These are phyloP conservation scores for Meda fulgida DNA, from an alignment of 2,797 vertebrate species.

Conservation along the genomic window DNA sequence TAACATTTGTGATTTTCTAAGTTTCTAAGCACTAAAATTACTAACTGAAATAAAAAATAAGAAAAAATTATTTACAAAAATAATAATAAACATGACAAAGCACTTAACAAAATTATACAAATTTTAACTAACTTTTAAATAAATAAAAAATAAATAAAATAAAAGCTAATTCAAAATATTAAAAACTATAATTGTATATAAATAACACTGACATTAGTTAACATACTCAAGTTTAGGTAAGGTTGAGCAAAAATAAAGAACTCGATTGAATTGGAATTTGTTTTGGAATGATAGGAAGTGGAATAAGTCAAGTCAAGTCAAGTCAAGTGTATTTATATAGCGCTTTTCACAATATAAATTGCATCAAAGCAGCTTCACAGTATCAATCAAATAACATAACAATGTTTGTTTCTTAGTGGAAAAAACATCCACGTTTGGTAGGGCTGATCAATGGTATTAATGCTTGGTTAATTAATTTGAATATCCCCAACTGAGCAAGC, in stretches of 20 bases:
- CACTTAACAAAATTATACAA: no score
- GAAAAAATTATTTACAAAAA: background rate
- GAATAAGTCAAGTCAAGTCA: no score
- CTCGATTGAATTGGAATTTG: background rate
- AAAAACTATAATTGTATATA: background rate
- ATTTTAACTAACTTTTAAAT: no score
- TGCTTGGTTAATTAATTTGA: no score
- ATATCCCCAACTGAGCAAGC: no score
- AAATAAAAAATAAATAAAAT: background rate
- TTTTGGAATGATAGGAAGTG: background rate
- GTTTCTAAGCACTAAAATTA: background rate
- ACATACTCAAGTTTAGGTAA: background rate
- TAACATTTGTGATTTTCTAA: background rate
- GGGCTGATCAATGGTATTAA: no score
- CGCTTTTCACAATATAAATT: no score
- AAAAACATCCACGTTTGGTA: no score
- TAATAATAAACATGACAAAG: background rate
- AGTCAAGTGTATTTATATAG: no score
- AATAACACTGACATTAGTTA: background rate
- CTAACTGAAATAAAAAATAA: background rate
- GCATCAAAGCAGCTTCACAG: no score
- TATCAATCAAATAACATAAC: no score
- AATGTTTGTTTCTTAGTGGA: no score
- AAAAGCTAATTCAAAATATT: background rate
- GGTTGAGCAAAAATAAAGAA: background rate